phyloP scores from a whole-genome alignment of 2,113 vertebrate genomes.

The Podarcis cretensis region DNA sequence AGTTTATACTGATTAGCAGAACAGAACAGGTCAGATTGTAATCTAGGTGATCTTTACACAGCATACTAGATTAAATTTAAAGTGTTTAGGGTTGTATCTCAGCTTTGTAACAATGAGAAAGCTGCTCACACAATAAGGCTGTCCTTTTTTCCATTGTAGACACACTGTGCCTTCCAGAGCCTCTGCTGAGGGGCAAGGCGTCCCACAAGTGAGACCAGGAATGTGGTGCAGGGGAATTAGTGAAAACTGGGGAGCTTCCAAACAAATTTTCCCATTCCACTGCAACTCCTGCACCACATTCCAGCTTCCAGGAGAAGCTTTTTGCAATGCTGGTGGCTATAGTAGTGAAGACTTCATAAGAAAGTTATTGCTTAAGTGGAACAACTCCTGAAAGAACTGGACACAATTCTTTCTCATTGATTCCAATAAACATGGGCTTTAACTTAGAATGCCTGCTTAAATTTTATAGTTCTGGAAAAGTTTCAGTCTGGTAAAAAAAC shows the following conservation, averaged over 20 bases:
- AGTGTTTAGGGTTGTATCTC: neutral
- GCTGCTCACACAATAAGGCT: neutral
- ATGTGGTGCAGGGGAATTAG: neutral
- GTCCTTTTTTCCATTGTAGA: neutral
- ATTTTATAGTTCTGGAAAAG: neutral
- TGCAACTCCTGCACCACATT: neutral
- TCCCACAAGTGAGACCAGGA: neutral
- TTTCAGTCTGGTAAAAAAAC: neutral
- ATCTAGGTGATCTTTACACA: no score
- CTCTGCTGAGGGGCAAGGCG: neutral
- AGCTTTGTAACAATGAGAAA: neutral
- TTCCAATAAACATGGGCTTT: neutral
- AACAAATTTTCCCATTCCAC: neutral
- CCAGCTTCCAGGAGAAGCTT: neutral
- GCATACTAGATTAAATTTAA: no score
- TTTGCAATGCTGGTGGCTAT: no score
- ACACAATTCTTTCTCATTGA: neutral
- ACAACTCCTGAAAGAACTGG: neutral
- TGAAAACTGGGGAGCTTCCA: neutral
- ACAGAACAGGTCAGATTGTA: no score
- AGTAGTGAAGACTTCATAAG: neutral
- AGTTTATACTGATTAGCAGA: neutral
- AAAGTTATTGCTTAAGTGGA: neutral
- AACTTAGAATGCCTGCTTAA: neutral
- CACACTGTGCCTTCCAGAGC: neutral